Evolutionary conservation across 2,888 invertebrate species (phyloP).

Genomic region (Drosophila emarginata): DNA sequence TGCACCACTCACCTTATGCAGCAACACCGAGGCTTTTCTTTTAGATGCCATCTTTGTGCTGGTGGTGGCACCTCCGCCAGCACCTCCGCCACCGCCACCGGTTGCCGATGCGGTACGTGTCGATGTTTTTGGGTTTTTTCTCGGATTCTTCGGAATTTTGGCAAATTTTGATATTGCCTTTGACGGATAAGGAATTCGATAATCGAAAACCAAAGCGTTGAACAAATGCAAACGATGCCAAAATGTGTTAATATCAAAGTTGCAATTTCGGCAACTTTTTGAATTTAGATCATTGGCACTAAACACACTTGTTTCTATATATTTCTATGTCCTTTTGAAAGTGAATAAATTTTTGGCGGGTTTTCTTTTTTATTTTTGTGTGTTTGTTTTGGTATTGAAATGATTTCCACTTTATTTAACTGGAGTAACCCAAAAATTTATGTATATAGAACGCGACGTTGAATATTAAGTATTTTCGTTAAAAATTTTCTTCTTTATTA

Average conservation of each 20-base stretch:
- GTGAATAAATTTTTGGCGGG: slow-evolving; percentile 39
- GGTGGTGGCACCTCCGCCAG: slow-evolving; percentile 80
- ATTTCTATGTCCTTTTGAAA: slow-evolving; percentile 24
- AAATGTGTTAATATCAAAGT: slow-evolving; percentile 65
- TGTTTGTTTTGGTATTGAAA: slow-evolving; percentile 50
- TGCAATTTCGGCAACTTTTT: slow-evolving; percentile 56
- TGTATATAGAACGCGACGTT: background rate
- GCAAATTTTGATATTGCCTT: slow-evolving; percentile 73
- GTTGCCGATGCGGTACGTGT: slow-evolving; percentile 81
- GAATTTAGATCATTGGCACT: slow-evolving; percentile 49
- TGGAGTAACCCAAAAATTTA: background rate
- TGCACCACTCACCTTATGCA: slow-evolving; percentile 81
- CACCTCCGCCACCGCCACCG: slow-evolving; percentile 80
- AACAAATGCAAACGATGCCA: slow-evolving; percentile 68
- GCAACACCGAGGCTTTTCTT: slow-evolving; percentile 82
- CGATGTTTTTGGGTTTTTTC: slow-evolving; percentile 81
- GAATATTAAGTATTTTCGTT: background rate
- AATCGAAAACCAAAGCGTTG: slow-evolving; percentile 57
- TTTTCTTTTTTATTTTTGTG: slow-evolving; percentile 29
- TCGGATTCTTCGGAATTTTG: slow-evolving; percentile 82
- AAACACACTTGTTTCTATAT: slow-evolving; percentile 60
- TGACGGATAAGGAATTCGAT: slow-evolving; percentile 57
- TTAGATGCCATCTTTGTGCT: slow-evolving; percentile 83
- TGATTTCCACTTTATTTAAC: slow-evolving; percentile 1
- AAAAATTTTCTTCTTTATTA: background rate